Conservation (phyloP, 2,888 invertebrate genomes). For the Apotomis capreana region DNA sequence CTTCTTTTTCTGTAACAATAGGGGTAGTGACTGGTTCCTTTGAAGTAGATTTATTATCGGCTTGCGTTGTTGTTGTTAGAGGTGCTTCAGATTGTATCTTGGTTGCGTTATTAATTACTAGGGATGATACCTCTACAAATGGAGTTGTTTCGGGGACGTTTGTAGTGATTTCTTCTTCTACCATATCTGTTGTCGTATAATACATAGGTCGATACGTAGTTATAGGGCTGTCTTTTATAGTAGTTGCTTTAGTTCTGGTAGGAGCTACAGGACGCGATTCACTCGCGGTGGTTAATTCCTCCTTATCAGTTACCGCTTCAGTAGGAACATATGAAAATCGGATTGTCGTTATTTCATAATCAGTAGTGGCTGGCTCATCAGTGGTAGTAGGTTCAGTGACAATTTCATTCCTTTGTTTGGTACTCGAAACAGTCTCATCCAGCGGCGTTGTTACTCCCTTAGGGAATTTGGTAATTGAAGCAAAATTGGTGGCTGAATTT, state of each 20-base stretch:
- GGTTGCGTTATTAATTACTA: slow-evolving; percentile 57
- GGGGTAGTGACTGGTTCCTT: slow-evolving; percentile 38
- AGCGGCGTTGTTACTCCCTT: slow-evolving; percentile 73
- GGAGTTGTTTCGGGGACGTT: slow-evolving; percentile 61
- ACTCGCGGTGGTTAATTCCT: slow-evolving; percentile 54
- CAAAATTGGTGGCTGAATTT: slow-evolving; percentile 59
- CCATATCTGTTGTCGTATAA: slow-evolving; percentile 60
- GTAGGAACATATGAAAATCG: slow-evolving; percentile 74
- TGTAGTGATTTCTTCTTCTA: slow-evolving; percentile 66
- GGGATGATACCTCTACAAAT: slow-evolving; percentile 67
- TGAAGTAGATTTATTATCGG: slow-evolving; percentile 43
- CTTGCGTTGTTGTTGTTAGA: slow-evolving; percentile 38
- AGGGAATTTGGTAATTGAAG: slow-evolving; percentile 79
- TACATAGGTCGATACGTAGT: slow-evolving; percentile 77
- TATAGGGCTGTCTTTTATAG: slow-evolving; percentile 60
- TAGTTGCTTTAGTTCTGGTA: slow-evolving; percentile 62
- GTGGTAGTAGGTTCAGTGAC: slow-evolving; percentile 53
- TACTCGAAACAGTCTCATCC: slow-evolving; percentile 63
- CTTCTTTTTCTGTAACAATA: slow-evolving; percentile 47
- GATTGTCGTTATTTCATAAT: slow-evolving; percentile 77
- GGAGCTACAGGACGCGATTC: slow-evolving; percentile 67
- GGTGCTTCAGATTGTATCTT: slow-evolving; percentile 50
- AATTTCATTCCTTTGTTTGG: slow-evolving; percentile 59
- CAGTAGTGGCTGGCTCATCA: slow-evolving; percentile 55
- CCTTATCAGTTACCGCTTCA: slow-evolving; percentile 54